Evolutionary conservation across 2,113 vertebrate genomes (phyloP), one percentile per base, ranked within the genome.

Genomic region (Mesitornis unicolor): DNA sequence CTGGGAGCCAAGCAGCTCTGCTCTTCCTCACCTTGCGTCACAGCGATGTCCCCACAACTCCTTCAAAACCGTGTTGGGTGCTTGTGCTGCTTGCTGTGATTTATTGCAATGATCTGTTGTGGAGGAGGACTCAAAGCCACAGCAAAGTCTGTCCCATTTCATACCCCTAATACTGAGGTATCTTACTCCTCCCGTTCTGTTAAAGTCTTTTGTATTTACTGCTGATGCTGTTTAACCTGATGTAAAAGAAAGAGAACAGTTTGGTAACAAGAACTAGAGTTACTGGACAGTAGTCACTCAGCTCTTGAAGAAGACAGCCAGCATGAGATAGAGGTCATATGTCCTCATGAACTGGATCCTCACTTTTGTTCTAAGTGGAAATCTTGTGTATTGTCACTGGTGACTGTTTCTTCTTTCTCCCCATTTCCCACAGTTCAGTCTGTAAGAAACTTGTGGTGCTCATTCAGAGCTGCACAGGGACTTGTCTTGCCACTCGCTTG

Each of bases 1-100:
- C 59, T 78, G 56, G 13, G 65, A 76, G 5, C 45, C 29, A 11
- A 29, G 56, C 11, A 29, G 14, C 63, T 64, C 38, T 74, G 64
- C 33, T 74, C 73, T 67, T 38, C 4, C 6, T 18, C 8, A 24
- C 29, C 18, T 65, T 1, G 0, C 5, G 3, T 33, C 21, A 20
- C 33, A 33, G 33, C 28, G 29, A 0, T 43, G 11, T 64, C 15
- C 26, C 53, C 48, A 35, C 1, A 5, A 5, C 16, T 50, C 42
- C 38, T 71, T 16, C n/a, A n/a, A 31, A 71, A 14, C 57, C 31
- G 8, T 31, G 35, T 13, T 6, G 2, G 31, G 8, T 59, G 29
- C 29, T 76, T 20, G 4, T 33, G 42, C 38, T 84, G 51, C 33
- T 84, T 35, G 19, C 68, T 77, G 53, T 64, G 42, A 64, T 73